Base-by-base conservation (phyloP, 1,140 invertebrate genomes). In the Cydia fagiglandana region DNA sequence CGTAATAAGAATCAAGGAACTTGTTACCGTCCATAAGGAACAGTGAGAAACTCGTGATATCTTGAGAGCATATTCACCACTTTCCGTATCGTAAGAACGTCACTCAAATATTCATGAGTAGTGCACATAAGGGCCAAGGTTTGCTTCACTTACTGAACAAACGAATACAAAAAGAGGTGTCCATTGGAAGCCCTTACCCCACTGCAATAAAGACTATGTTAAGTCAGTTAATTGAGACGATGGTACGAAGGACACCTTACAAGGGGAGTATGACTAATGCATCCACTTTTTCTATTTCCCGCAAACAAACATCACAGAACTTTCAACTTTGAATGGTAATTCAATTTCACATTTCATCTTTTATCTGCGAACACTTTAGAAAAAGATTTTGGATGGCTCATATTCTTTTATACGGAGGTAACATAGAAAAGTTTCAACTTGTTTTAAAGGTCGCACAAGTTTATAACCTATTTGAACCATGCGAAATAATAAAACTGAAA, bases 91-190 rank as follows among this genome's bases (percentile, higher is more conserved):
- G 82, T 80, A 83, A 82, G 79, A 77, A 82, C 77, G 77, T 79
- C 79, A 80, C 81, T 89, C 80, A 89, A 89, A 86, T 89, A 89
- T 89, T 89, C 87, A 88, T 89, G 85, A 86, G 79, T 77, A 80
- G 78, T 83, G 82, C 81, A 85, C 75, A 79, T 53, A 73, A 78
- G 78, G 83, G 80, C 74, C 74, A 78, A 77, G 76, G 75, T 77
- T 82, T 78, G 77, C 78, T 81, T 79, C 66, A 73, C 75, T 24
- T 47, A 76, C 66, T 73, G 47, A 17, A 73, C 13, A 47, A 15
- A 20, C 20, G 56, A 61, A 20, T 10, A 61, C 56, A 61, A 24
- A 3, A 7, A 61, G 56, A 24, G 20, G n/a, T 24, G 20, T 1
- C 9, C 9, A 17, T 24, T 1, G 12, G 17, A 24, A n/a, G n/a